Base-by-base conservation (phyloP, 2,888 invertebrate species). In the Synergus umbraculus region DNA sequence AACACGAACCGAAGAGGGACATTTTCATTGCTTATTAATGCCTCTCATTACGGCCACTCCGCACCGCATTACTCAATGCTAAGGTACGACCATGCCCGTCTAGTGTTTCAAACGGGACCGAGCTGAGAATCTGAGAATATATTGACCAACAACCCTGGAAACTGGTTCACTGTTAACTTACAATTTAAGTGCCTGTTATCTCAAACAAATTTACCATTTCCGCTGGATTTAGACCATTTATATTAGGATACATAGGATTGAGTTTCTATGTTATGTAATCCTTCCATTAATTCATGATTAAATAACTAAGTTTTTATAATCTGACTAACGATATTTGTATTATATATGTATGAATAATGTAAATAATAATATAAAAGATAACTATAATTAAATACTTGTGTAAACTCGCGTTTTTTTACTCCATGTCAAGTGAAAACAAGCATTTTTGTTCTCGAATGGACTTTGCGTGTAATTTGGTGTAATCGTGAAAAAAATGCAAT, bases 11-110 rank as follows among this genome's bases (percentile, higher is more conserved):
- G 82, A 88, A 88, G 86, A 88, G 89, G 90, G 90, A 90, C 90
- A 90, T 90, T 91, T 91, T 91, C 90, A 90, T 90, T 88, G 89
- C 86, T 88, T 91, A 91, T 91, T 90, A 90, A 91, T 91, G 91
- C 76, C 81, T 85, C 87, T 91, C 91, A 88, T 91, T 90, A 89
- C 88, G 84, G 86, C 86, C 89, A 90, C 89, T 90, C 91, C 88
- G 85, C 89, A 90, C 90, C 87, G 88, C 89, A 91, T 91, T 90
- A 91, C 86, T 91, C 91, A 91, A 90, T 90, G 90, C 86, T 89
- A 86, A 85, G 85, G 85, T 78, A 82, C 87, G 82, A 84, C 67
- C 79, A 80, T 58, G 79, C 76, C 84, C 86, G 88, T 90, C 90
- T 90, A 90, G 88, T 87, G 89, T 91, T 90, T 90, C 90, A 89